Percentiles rank a stretch among this genome's conserved stretches.
These are phyloP conservation scores for Plecotus auritus DNA, from an alignment of 2,113 vertebrate genomes.

Conservation along the genomic window DNA sequence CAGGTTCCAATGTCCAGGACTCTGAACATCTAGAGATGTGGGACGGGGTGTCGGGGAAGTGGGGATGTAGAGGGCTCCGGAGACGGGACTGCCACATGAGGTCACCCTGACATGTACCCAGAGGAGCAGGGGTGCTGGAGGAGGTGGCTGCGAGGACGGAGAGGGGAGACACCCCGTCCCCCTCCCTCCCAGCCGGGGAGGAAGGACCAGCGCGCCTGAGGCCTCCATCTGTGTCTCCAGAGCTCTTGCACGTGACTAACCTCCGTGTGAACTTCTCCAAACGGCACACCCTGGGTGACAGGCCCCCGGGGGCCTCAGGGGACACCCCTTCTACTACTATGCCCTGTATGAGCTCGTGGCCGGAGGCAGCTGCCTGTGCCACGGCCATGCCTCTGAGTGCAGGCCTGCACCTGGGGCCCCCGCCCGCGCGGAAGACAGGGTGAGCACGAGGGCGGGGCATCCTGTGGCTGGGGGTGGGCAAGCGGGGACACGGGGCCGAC, in stretches of 20 bases:
- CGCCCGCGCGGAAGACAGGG: slow-evolving; percentile 80
- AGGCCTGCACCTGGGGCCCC: slow-evolving; percentile 75
- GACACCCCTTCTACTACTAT: slow-evolving; percentile 83
- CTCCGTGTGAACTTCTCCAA: slow-evolving; percentile 86
- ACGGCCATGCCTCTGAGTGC: slow-evolving; percentile 86
- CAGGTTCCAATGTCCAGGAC: background rate
- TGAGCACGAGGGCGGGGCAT: slow-evolving; percentile 38
- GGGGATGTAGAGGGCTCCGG: background rate
- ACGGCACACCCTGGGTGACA: slow-evolving; percentile 84
- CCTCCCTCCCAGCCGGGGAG: background rate
- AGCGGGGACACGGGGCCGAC: background rate
- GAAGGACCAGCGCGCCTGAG: background rate
- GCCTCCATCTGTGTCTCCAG: slow-evolving; percentile 54
- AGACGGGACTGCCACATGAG: background rate
- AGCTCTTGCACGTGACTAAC: slow-evolving; percentile 85
- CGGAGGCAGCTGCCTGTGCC: slow-evolving; percentile 86
- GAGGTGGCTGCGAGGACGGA: background rate
- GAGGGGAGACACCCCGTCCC: background rate
- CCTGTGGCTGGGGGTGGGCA: background rate
- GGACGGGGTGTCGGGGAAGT: background rate
- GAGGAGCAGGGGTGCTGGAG: background rate
- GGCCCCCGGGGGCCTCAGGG: slow-evolving; percentile 74
- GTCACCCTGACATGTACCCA: background rate
- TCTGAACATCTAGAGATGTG: background rate
- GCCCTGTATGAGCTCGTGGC: slow-evolving; percentile 85